Evolutionary conservation across 2,888 invertebrate species (phyloP), one percentile per base, ranked within the genome.

Genomic region (Microplitis deprimator): DNA sequence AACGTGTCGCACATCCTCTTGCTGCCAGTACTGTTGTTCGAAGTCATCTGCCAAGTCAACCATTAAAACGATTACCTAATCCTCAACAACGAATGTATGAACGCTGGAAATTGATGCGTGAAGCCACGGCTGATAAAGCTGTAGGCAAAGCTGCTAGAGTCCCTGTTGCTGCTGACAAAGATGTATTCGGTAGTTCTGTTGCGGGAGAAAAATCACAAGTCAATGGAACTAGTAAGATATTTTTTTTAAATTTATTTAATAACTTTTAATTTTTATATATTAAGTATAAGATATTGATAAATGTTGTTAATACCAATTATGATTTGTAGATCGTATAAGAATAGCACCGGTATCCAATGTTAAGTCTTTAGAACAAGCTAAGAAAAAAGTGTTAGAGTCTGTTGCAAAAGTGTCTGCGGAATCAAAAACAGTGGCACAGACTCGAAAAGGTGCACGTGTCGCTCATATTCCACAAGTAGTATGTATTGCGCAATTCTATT

Each of bases 271-370:
- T 59, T 8, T 20, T 16, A 29, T 29, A 16, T 2, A 59, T 38
- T 7, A 39, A 65, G 61, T 59, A 68, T 59, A 7, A 17, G 8
- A 40, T 61, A 29, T 71, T 16, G 7, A 40, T 60, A 50, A 67
- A 68, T 16, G 29, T 74, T 39, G 20, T 39, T 74, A 16, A 29
- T 70, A 29, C 39, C 29, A 41, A 20, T 62, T 61, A 67, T 13
- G 60, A 70, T 38, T 29, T 59, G 3, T 74, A 85, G 89, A 85
- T 72, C 89, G 89, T 77, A 82, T 93, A 77, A 92, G 95, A 76
- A 96, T 96, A 82, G 94, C 96, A 38, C 95, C 96, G 83, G 96
- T 95, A 69, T 93, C 95, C 75, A 96, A 96, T 90, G 94, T 95
- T 40, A 91, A 93, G 82, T 93, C 94, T 38, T 91, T 95, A 78